phyloP scores from a whole-genome alignment of 2,888 invertebrate genomes.

The Chaetoderma sp. region DNA sequence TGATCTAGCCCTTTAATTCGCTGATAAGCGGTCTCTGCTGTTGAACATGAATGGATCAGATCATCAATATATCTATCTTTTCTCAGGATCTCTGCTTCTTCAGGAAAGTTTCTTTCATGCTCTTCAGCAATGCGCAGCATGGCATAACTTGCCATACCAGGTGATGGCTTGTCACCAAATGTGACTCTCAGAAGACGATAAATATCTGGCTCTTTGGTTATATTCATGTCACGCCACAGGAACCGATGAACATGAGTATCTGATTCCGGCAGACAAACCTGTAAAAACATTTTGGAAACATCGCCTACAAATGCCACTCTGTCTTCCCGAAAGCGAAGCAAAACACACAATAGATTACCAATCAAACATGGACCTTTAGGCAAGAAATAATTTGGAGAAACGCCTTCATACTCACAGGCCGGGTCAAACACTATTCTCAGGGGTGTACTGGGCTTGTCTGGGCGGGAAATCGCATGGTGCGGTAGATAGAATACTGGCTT shows the following conservation, averaged over 20 bases:
- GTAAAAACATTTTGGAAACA: conserved; percentile 8
- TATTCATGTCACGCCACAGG: conserved; percentile 13
- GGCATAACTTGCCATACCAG: background rate
- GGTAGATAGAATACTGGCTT: conserved; percentile 13
- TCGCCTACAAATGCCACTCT: conserved; percentile 14
- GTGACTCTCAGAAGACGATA: background rate
- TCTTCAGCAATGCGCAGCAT: background rate
- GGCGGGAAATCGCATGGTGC: conserved; percentile 19
- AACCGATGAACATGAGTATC: conserved; percentile 4
- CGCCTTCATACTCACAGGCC: conserved; percentile 4
- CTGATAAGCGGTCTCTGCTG: background rate
- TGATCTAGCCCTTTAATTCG: background rate
- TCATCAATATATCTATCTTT: background rate
- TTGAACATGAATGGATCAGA: background rate
- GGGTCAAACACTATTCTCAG: conserved; percentile 19
- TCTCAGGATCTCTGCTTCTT: background rate
- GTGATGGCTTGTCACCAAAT: background rate
- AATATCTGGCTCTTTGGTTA: background rate
- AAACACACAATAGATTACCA: conserved; percentile 8
- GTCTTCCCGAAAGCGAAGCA: conserved; percentile 8
- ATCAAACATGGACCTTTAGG: conserved; percentile 12
- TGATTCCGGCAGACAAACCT: background rate
- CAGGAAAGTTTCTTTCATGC: background rate
- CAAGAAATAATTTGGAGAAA: background rate
- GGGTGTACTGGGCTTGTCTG: conserved; percentile 15